phyloP scores from a whole-genome alignment of 2,888 invertebrate genomes.

The Lampropteryx suffumata region DNA sequence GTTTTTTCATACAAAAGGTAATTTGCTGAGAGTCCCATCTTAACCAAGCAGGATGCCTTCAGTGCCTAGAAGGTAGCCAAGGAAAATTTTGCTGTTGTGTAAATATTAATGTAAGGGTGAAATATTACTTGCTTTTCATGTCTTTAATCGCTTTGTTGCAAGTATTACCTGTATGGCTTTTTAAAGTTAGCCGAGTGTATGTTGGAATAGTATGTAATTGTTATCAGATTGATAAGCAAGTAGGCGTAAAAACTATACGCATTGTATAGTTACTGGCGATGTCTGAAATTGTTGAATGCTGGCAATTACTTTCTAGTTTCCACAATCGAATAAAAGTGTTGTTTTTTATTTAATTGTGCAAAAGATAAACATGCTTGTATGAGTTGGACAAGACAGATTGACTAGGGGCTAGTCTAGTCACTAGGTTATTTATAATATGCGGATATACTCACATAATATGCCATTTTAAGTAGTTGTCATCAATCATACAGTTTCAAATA shows the following conservation, averaged over 20 bases:
- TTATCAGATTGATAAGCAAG: slow-evolving; percentile 33
- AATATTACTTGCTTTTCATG: slow-evolving; percentile 61
- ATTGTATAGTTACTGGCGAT: slow-evolving; percentile 2
- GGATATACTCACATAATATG: no score
- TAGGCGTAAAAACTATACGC: slow-evolving; percentile 21
- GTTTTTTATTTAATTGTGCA: no score
- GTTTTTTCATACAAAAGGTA: no score
- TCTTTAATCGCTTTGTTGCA: slow-evolving; percentile 63
- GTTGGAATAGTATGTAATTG: slow-evolving; percentile 26
- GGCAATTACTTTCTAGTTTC: not conserved
- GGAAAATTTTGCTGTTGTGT: slow-evolving; percentile 4
- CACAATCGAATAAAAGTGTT: no score
- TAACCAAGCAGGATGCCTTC: not conserved
- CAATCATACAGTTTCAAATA: not conserved
- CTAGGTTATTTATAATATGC: no score
- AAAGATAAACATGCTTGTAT: no score
- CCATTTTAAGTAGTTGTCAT: no score
- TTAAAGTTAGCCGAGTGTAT: slow-evolving; percentile 34
- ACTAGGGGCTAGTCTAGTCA: no score
- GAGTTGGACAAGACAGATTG: no score
- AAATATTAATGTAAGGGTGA: slow-evolving; percentile 37
- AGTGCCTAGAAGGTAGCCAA: not conserved
- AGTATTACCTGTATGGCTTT: slow-evolving; percentile 56
- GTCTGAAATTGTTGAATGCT: slow-evolving; percentile 6
- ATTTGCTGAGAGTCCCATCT: no score